Conservation (phyloP, 2,113 vertebrate genomes). For the Mugil cephalus region DNA sequence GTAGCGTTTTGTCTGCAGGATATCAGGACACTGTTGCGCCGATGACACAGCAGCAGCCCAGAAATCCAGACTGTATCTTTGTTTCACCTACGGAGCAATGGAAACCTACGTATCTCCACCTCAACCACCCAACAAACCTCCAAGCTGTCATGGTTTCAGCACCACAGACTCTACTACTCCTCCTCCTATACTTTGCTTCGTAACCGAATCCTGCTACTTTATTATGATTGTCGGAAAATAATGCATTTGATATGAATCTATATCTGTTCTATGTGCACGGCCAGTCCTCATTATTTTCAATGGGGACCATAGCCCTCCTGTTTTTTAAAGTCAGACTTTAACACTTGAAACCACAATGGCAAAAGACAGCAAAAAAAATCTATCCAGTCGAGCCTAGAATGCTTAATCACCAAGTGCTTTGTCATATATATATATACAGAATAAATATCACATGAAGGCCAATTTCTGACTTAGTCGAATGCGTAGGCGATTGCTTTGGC, state of each 20-base stretch:
- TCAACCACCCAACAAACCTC: slow-evolving; percentile 27
- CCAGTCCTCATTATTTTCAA: slow-evolving; percentile 98
- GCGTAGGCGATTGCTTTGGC: slow-evolving; percentile 7
- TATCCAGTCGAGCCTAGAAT: slow-evolving; percentile 62
- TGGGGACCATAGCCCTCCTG: slow-evolving; percentile 85
- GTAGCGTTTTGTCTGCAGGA: slow-evolving; percentile 28
- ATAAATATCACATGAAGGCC: slow-evolving; percentile 40
- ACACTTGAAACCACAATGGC: slow-evolving; percentile 73
- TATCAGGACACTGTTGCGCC: slow-evolving; percentile 36
- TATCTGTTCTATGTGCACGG: slow-evolving; percentile 78
- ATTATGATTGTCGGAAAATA: slow-evolving; percentile 65
- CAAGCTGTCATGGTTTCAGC: slow-evolving; percentile 11
- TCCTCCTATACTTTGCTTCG: slow-evolving; percentile 58
- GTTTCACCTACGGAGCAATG: slow-evolving; percentile 25
- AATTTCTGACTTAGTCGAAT: slow-evolving; percentile 29
- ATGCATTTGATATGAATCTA: slow-evolving; percentile 68
- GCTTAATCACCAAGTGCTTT: slow-evolving; percentile 82
- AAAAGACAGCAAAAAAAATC: slow-evolving; percentile 42
- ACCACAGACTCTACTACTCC: slow-evolving; percentile 35
- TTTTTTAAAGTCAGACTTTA: slow-evolving; percentile 60
- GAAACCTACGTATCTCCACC: slow-evolving; percentile 18
- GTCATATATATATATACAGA: slow-evolving; percentile 30
- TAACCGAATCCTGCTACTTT: slow-evolving; percentile 59
- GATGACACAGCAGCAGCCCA: slow-evolving; percentile 3
- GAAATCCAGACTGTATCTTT: slow-evolving; percentile 1